phyloP scores from a whole-genome alignment of 2,113 vertebrate genomes.

The Lepisosteus oculatus region DNA sequence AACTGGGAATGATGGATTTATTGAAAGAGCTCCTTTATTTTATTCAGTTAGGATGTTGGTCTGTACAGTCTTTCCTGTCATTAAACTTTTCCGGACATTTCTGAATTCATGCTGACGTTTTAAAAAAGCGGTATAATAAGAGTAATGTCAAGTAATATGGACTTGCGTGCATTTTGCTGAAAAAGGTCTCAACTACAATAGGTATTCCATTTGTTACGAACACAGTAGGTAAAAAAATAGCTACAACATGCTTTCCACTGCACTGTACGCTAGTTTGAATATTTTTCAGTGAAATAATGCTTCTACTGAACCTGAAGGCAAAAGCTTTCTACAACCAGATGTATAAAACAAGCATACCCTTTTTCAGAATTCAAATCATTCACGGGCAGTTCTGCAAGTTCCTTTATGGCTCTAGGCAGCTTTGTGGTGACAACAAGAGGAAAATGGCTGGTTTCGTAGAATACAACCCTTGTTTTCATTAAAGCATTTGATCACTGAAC shows the following conservation, averaged over 20 bases:
- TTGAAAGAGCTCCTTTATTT: background rate
- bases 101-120: background rate
- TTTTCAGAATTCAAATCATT: background rate
- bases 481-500: background rate
- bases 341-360: background rate
- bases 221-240: background rate
- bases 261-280: background rate
- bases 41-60: conserved; percentile 3
- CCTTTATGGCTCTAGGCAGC: background rate
- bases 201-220: background rate
- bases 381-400: background rate
- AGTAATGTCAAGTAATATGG: conserved; percentile 2
- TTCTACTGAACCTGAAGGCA: conserved; percentile 6
- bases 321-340: conserved; percentile 5
- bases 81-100: background rate
- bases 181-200: background rate
- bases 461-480: background rate
- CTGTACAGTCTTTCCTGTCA: background rate
- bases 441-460: background rate
- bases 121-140: background rate
- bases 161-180: background rate
- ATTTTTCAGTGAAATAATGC: background rate
- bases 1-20: too few relatives aligned
- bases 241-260: background rate
- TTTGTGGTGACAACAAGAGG: background rate